These are phyloP conservation scores for Himalopsyche japonica DNA, from an alignment of 2,888 invertebrate species.

Conservation along the genomic window DNA sequence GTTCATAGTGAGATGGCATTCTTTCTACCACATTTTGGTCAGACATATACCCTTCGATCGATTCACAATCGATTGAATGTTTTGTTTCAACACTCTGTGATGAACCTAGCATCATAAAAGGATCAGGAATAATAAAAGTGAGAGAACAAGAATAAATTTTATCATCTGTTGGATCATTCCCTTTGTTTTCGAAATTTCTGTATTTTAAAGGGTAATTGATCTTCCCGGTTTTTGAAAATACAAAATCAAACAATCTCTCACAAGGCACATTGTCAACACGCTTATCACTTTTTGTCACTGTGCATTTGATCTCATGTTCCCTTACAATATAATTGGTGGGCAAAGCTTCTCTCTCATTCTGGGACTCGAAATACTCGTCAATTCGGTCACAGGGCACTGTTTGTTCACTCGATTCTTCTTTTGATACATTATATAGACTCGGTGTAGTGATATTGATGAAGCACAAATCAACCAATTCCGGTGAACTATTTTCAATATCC, in stretches of 20 bases:
- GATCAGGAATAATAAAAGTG: neutral
- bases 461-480: neutral
- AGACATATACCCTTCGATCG: neutral
- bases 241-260: neutral
- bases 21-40: neutral
- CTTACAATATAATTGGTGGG: neutral
- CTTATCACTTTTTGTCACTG: neutral
- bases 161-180: neutral
- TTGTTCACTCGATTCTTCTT: neutral
- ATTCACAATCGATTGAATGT: neutral
- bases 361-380: neutral
- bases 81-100: neutral
- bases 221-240: neutral
- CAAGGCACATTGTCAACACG: neutral
- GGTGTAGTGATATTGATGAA: neutral
- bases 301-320: neutral
- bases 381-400: neutral
- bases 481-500: too few relatives aligned
- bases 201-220: neutral
- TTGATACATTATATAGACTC: neutral
- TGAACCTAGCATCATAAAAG: neutral
- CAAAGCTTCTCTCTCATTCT: neutral
- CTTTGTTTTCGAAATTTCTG: neutral
- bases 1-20: neutral
- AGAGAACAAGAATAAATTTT: neutral